Base-by-base conservation (phyloP, 2,113 vertebrate genomes). In the Otis tarda region DNA sequence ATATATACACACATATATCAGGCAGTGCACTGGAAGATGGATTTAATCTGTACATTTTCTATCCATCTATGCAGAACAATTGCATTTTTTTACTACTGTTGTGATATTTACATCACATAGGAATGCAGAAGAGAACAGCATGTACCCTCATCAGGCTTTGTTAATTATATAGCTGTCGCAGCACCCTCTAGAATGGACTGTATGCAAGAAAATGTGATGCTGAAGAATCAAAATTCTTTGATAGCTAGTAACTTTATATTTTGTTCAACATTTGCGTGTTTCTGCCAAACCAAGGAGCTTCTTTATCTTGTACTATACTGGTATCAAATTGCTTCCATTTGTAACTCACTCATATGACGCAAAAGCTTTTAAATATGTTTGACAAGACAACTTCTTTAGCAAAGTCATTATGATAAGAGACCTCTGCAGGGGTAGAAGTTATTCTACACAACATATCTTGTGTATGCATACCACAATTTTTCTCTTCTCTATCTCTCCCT, bases 341-440 rank as follows among this genome's bases (percentile, higher is more conserved):
- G 83, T 96, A 96, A 95, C 89, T 97, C 96, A 97, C 87, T 97
- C 77, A 85, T 73, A 80, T 41, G 69, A 94, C 53, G 69, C 70
- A 95, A 96, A 97, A 95, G 57, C 63, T 97, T 97, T 97, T 93
- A 97, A 96, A 93, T 57, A 68, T 78, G 33, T 93, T 95, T 97
- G 92, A 96, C 71, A 89, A 91, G 91, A 94, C 77, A 97, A 94
- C 70, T 89, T 97, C 89, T 97, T 95, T 90, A 95, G 43, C 65
- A 83, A 97, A 97, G 63, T 96, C 83, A 91, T 97, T 97, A 95
- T 93, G 94, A 97, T 95, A 95, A 97, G 94, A 94, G 78, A 87
- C 67, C 37, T 96, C 86, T 95, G 47, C 78, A 94, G 57, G 35
- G 43, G 75, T 94, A 78, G 74, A 91, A 84, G 11, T 87, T 92